These are phyloP conservation scores for Boulengeromyrus knoepffleri DNA, from an alignment of 2,113 vertebrate species.

Conservation along the genomic window DNA sequence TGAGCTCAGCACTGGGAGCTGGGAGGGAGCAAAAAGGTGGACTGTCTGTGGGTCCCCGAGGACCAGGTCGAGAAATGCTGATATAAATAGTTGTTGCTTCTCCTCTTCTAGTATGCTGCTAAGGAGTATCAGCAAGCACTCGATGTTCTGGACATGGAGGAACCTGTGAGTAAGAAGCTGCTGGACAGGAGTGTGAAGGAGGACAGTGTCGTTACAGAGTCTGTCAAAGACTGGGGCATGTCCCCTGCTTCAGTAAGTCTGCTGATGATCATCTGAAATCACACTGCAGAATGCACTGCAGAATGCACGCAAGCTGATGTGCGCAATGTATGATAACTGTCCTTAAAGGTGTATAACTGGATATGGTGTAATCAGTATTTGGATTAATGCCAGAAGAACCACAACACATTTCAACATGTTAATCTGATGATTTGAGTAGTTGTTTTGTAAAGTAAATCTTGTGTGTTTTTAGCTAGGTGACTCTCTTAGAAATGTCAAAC, in stretches of 20 bases:
- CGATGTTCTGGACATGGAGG: conserved; percentile 92
- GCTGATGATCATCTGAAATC: too few relatives aligned
- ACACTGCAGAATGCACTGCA: background rate
- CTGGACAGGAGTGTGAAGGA: conserved; percentile 79
- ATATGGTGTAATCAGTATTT: background rate
- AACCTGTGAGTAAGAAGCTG: conserved; percentile 81
- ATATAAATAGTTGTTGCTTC: background rate
- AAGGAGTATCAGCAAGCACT: conserved; percentile 96
- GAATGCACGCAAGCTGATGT: background rate
- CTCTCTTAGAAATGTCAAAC: background rate
- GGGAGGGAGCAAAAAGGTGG: background rate
- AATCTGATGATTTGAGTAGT: background rate
- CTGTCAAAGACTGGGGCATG: conserved; percentile 83
- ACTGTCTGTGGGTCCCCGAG: background rate
- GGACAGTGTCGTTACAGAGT: conserved; percentile 70
- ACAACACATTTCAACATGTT: background rate
- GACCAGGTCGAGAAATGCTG: background rate
- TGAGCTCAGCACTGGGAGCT: background rate
- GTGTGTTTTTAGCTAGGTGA: background rate
- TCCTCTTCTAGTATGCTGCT: conserved; percentile 77
- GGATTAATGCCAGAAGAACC: background rate
- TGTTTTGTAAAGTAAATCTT: background rate
- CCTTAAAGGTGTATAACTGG: background rate
- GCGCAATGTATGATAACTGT: background rate
- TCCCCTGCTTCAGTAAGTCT: conserved; percentile 80